Percentiles rank a stretch among this genome's conserved stretches.
phyloP scores from a whole-genome alignment of 2,888 invertebrate genomes.

The Leptogaster cylindrica region DNA sequence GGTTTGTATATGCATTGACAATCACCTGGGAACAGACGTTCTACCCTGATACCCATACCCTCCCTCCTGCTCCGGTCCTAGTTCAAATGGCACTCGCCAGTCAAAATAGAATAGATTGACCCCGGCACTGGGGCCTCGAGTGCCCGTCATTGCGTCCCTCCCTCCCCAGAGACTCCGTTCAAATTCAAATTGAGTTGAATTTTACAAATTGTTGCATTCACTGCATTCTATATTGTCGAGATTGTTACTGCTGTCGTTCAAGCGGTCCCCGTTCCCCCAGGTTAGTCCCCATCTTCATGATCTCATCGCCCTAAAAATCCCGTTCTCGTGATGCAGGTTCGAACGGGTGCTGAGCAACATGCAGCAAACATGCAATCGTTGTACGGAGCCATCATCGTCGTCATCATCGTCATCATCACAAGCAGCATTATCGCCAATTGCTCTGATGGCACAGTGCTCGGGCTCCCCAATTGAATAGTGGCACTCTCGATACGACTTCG shows the following conservation, averaged over 20 bases:
- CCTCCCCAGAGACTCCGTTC: background rate
- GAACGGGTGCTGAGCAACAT: too few relatives aligned
- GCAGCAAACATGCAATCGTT: too few relatives aligned
- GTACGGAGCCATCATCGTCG: background rate
- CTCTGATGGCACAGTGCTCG: slow-evolving; percentile 1
- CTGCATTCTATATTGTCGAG: slow-evolving; percentile 30
- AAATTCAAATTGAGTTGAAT: slow-evolving; percentile 32
- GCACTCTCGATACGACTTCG: too few relatives aligned
- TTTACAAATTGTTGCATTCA: slow-evolving; percentile 39
- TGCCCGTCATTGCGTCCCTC: too few relatives aligned
- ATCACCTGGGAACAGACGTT: background rate
- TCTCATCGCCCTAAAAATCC: too few relatives aligned
- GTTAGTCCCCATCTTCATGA: too few relatives aligned
- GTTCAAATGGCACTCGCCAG: too few relatives aligned
- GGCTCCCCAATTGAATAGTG: too few relatives aligned
- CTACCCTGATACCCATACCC: background rate
- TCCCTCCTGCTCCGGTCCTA: too few relatives aligned
- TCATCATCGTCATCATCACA: slow-evolving; percentile 1
- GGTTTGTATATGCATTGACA: background rate
- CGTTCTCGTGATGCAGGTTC: too few relatives aligned
- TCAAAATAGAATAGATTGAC: slow-evolving; percentile 17
- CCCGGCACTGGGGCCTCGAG: background rate
- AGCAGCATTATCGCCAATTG: background rate
- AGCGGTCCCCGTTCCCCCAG: too few relatives aligned
- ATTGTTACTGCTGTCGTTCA: too few relatives aligned